Conservation (phyloP, 1,140 invertebrate genomes). For the Eulimnadia texana region DNA sequence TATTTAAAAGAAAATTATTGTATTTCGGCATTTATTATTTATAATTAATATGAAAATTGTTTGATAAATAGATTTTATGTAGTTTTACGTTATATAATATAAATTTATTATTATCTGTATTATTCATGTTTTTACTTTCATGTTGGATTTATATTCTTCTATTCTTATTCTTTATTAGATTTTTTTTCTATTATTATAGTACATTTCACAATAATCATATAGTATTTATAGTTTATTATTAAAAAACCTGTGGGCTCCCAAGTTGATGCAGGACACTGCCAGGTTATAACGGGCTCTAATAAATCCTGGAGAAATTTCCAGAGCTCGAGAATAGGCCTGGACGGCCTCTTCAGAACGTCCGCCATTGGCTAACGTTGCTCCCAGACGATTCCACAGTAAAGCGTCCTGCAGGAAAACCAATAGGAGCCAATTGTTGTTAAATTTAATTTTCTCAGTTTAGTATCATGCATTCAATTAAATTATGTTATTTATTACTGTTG, state of each 20-base stretch:
- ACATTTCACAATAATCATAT: no score
- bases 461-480: slow-evolving; percentile 2
- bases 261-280: slow-evolving; percentile 92
- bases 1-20: slow-evolving; percentile 25
- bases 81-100: no score
- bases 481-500: no score
- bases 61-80: no score
- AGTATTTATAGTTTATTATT: no score
- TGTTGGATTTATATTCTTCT: no score
- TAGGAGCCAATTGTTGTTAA: no score
- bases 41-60: no score
- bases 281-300: slow-evolving; percentile 94
- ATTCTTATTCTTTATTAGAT: no score
- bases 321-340: slow-evolving; percentile 81
- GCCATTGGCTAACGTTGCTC: slow-evolving; percentile 92
- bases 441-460: no score
- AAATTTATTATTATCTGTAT: background rate
- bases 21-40: no score
- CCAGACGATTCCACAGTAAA: slow-evolving; percentile 90
- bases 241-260: slow-evolving; percentile 71
- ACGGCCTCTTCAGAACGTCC: slow-evolving; percentile 88
- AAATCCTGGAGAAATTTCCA: slow-evolving; percentile 85
- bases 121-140: background rate
- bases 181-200: no score
- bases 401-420: slow-evolving; percentile 48